Evolutionary conservation across 2,113 vertebrate genomes (phyloP).

Genomic region (Microtus montanus): DNA sequence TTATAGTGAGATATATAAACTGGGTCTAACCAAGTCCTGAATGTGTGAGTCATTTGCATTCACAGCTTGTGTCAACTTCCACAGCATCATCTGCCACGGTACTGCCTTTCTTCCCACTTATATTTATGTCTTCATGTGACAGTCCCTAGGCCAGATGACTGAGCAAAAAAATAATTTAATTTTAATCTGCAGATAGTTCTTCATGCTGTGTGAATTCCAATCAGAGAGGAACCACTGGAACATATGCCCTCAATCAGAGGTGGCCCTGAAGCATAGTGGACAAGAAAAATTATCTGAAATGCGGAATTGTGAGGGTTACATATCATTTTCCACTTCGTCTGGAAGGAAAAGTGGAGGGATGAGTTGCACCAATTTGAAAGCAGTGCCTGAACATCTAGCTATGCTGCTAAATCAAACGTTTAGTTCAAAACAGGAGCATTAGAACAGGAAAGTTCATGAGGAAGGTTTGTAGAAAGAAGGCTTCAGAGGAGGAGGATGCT

Average conservation of each 20-base stretch:
- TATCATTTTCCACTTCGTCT: background rate
- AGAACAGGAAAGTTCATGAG: background rate
- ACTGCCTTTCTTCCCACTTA: background rate
- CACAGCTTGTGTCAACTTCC: background rate
- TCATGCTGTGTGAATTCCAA: background rate
- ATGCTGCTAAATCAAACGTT: background rate
- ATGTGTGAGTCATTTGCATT: constrained; percentile 4
- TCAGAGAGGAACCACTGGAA: background rate
- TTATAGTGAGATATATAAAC: background rate
- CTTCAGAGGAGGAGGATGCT: background rate
- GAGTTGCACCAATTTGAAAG: background rate
- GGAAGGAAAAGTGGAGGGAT: background rate
- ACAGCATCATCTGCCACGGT: background rate
- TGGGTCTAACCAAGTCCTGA: background rate
- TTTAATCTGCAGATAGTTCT: background rate
- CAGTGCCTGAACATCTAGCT: background rate
- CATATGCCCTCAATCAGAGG: background rate
- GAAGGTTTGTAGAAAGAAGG: background rate
- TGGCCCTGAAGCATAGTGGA: background rate
- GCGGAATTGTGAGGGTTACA: background rate
- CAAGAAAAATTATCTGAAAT: background rate
- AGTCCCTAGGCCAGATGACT: background rate
- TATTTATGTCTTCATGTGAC: background rate
- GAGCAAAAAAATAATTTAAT: constrained; percentile 8
- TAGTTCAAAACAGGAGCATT: background rate